A percentile compares a stretch with the other conserved stretches of the same genome.
phyloP scores from a whole-genome alignment of 2,113 vertebrate species.

The Chloroceryle aenea region DNA sequence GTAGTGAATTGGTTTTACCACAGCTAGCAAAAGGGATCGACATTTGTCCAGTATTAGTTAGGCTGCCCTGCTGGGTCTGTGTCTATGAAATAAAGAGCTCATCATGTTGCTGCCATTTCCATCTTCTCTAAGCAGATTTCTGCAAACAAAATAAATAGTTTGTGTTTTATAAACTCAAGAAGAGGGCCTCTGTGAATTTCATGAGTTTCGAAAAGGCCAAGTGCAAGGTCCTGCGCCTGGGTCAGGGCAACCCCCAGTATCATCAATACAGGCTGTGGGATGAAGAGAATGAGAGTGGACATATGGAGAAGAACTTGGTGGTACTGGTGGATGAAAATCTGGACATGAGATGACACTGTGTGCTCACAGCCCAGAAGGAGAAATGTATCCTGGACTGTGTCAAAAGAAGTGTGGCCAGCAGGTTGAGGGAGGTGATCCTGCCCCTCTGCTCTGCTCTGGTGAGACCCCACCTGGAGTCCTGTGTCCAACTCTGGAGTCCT shows the following conservation, averaged over 20 bases:
- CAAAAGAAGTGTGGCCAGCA: not conserved
- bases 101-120: not conserved
- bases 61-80: accelerated
- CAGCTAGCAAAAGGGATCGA: not conserved
- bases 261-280: too few species aligned
- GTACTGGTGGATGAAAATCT: not conserved
- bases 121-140: not conserved
- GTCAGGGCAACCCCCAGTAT: accelerated
- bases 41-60: not conserved
- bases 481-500: not conserved
- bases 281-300: not conserved
- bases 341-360: not conserved
- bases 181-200: not conserved
- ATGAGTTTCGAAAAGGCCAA: not conserved
- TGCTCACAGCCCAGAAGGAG: not conserved
- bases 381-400: not conserved
- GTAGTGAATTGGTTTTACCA: not conserved
- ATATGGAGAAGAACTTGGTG: not conserved
- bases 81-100: not conserved
- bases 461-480: not conserved
- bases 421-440: not conserved
- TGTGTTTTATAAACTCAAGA: not conserved
- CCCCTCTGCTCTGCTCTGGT: not conserved
- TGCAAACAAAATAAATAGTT: not conserved
- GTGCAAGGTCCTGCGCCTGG: not conserved